Evolutionary conservation across 2,888 invertebrate species (phyloP).

Genomic region (Amphipoea lucens): DNA sequence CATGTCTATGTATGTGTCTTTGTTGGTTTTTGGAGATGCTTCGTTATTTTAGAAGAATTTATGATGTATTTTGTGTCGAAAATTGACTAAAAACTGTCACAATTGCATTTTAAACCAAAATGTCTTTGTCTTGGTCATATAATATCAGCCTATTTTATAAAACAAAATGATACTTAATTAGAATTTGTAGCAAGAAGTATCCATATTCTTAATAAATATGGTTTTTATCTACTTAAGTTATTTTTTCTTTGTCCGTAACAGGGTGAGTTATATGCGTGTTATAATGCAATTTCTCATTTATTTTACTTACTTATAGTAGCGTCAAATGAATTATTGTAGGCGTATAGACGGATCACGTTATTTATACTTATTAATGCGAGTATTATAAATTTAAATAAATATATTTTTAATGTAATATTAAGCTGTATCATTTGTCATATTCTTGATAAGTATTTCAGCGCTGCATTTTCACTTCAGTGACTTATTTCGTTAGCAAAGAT

Average conservation of each 20-base stretch:
- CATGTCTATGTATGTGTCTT: constrained; percentile 22
- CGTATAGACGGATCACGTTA: not conserved
- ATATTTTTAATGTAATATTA: not conserved
- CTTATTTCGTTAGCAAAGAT: not conserved
- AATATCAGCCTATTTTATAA: not conserved
- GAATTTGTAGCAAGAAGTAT: not conserved
- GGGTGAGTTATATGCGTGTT: constrained; percentile 23
- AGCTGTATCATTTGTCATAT: not conserved
- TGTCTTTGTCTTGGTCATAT: too few relatives aligned
- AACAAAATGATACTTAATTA: not conserved
- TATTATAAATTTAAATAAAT: not conserved
- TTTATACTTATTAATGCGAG: constrained; percentile 10
- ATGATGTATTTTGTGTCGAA: not conserved
- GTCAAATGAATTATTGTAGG: constrained; percentile 33
- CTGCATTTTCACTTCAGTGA: not conserved
- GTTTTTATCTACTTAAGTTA: not conserved
- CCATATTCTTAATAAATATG: constrained; percentile 2
- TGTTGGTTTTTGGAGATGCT: not conserved
- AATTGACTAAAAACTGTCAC: not conserved
- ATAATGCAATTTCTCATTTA: constrained; percentile 20
- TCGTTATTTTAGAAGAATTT: constrained; percentile 2
- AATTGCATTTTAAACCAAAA: not conserved
- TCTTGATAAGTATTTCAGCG: not conserved
- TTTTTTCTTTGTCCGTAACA: constrained; percentile 7
- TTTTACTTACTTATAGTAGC: constrained; percentile 13